phyloP scores from a whole-genome alignment of 2,888 invertebrate species.

The Theretra japonica region DNA sequence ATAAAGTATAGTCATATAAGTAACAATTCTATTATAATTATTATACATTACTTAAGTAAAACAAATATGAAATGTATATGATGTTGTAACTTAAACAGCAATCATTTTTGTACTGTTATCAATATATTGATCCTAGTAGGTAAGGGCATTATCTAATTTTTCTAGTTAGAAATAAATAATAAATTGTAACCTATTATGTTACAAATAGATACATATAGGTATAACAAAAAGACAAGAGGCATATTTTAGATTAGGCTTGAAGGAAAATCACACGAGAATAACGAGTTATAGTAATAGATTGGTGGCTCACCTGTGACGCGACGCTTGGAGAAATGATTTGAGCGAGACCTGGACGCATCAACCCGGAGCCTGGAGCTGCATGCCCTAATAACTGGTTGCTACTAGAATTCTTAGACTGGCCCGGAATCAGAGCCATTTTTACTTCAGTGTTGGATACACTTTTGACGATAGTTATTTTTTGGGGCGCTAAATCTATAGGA shows the following conservation, averaged over 20 bases:
- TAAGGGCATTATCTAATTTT: too few species aligned
- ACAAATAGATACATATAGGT: too few species aligned
- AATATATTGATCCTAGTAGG: too few species aligned
- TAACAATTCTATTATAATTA: too few species aligned
- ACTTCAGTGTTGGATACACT: constrained; percentile 75
- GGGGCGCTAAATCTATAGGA: constrained; percentile 82
- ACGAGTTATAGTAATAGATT: not conserved
- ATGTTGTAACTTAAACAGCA: too few species aligned
- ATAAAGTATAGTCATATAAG: too few species aligned
- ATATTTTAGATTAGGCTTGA: not conserved
- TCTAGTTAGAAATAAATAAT: too few species aligned
- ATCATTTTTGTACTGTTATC: too few species aligned
- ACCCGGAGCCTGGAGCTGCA: constrained; percentile 64
- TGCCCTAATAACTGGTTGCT: constrained; percentile 74
- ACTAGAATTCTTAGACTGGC: constrained; percentile 68
- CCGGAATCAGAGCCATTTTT: constrained; percentile 79
- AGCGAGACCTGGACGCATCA: constrained; percentile 75
- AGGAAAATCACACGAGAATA: not conserved
- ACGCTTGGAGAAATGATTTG: constrained; percentile 78
- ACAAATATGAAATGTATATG: too few species aligned
- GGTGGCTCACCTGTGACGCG: constrained; percentile 68
- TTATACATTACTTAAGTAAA: too few species aligned
- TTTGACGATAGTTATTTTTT: constrained; percentile 82
- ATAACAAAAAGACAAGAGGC: too few species aligned
- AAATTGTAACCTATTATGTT: too few species aligned